Conservation (phyloP, 2,113 vertebrate genomes). For the Pogonocichla stellata region DNA sequence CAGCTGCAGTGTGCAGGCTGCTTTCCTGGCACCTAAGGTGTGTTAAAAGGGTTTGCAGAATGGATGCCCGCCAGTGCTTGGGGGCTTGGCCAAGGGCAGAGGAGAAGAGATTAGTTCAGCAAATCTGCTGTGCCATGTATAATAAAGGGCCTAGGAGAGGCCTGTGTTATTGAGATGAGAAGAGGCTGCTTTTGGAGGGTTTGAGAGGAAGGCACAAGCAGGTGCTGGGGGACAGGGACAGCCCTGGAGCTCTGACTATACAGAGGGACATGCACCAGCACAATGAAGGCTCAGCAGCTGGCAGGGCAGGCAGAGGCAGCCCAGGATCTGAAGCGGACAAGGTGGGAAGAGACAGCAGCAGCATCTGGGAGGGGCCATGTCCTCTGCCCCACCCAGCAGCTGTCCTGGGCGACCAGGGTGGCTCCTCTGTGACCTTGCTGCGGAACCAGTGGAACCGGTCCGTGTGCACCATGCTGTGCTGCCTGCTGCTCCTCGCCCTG, state of each 20-base stretch:
- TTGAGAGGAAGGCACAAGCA: not conserved
- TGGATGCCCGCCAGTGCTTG: not conserved
- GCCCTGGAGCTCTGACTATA: not conserved
- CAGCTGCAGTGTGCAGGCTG: not conserved
- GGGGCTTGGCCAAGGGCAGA: not conserved
- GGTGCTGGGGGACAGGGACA: not conserved
- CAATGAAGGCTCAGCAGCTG: not conserved
- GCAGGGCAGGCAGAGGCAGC: not conserved
- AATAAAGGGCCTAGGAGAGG: not conserved
- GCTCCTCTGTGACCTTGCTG: slow-evolving; percentile 2
- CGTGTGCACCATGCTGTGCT: not conserved
- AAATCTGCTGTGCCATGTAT: not conserved
- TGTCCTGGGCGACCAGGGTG: not conserved
- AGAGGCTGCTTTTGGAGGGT: not conserved
- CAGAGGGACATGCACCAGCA: fast-evolving
- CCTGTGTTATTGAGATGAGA: not conserved
- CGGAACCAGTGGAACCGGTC: not conserved
- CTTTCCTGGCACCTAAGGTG: not conserved
- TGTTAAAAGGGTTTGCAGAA: not conserved
- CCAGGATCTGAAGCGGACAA: not conserved
- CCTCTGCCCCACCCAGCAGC: not conserved
- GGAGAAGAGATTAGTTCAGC: not conserved
- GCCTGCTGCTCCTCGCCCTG: not conserved
- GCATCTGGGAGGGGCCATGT: too few species aligned
- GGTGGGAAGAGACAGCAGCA: not conserved